Evolutionary conservation across 2,797 vertebrate species (phyloP).

Genomic region (Gambelia wislizenii): DNA sequence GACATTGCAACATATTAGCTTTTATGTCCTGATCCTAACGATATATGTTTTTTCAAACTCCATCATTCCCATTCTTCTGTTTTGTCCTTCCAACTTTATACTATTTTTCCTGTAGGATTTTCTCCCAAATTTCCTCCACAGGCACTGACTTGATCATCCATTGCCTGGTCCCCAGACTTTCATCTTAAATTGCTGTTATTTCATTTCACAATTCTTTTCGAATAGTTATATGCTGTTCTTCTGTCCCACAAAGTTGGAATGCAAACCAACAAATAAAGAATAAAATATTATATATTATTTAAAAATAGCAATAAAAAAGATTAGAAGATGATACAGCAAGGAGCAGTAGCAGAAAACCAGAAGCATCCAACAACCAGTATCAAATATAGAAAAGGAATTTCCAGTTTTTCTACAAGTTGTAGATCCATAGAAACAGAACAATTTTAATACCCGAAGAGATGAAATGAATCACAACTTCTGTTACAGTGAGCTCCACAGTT

Average conservation of each 20-base stretch:
- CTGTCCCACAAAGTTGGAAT: not conserved
- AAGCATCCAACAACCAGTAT: not conserved
- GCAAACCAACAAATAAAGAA: not conserved
- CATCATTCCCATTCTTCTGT: not conserved
- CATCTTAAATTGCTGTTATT: not conserved
- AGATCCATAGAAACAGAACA: not conserved
- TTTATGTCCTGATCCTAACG: too few relatives aligned
- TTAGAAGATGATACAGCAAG: not conserved
- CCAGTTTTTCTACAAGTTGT: not conserved
- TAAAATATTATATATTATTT: not conserved
- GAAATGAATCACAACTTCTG: not conserved
- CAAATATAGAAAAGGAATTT: not conserved
- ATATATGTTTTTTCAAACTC: not conserved
- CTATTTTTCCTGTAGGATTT: not conserved
- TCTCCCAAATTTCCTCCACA: too few relatives aligned
- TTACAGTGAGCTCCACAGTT: not conserved
- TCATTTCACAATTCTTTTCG: not conserved
- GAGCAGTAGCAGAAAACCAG: not conserved
- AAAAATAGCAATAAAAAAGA: not conserved
- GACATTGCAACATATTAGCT: not conserved
- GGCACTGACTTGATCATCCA: too few relatives aligned
- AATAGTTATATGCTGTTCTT: not conserved
- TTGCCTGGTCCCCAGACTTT: too few relatives aligned
- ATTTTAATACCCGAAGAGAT: not conserved
- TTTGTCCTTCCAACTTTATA: not conserved